Conservation (phyloP, 2,888 invertebrate genomes). For the Brachylomia viminalis region DNA sequence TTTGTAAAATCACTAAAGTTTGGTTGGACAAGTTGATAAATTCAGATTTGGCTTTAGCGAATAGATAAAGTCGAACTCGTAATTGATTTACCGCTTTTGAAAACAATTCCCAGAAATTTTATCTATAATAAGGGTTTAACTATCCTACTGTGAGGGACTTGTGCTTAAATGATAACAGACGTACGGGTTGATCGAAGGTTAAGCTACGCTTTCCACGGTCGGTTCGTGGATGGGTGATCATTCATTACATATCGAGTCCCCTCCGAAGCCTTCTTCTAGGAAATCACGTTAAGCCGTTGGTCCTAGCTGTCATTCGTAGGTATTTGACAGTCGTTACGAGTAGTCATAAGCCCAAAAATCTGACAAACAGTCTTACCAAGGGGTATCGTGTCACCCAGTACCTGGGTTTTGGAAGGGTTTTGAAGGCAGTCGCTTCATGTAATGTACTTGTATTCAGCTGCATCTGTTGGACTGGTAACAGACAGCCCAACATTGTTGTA, state of each 20-base stretch:
- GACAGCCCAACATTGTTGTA: too few relatives aligned
- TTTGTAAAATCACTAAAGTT: slow-evolving; percentile 4
- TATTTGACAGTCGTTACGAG: not conserved
- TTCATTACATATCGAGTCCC: too few relatives aligned
- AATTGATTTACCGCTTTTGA: not conserved
- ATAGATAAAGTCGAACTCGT: not conserved
- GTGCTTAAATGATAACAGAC: not conserved
- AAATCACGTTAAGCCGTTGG: not conserved
- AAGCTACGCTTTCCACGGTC: not conserved
- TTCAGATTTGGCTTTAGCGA: not conserved
- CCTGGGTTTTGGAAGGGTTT: not conserved
- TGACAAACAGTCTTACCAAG: not conserved
- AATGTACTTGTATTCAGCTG: not conserved
- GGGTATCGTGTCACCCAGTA: not conserved
- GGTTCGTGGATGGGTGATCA: not conserved
- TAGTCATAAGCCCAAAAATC: not conserved
- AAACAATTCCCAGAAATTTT: not conserved
- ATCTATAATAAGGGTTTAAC: not conserved
- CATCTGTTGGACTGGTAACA: not conserved
- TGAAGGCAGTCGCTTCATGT: not conserved
- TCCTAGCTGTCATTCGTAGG: not conserved
- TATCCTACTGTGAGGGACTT: not conserved
- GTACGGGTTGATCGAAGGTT: not conserved
- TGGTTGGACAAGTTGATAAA: not conserved
- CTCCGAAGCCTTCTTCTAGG: too few relatives aligned